A percentile compares a stretch with the other conserved stretches of the same genome.
These are phyloP conservation scores for Luehdorfia chinensis DNA, from an alignment of 1,140 invertebrate species.

Conservation along the genomic window DNA sequence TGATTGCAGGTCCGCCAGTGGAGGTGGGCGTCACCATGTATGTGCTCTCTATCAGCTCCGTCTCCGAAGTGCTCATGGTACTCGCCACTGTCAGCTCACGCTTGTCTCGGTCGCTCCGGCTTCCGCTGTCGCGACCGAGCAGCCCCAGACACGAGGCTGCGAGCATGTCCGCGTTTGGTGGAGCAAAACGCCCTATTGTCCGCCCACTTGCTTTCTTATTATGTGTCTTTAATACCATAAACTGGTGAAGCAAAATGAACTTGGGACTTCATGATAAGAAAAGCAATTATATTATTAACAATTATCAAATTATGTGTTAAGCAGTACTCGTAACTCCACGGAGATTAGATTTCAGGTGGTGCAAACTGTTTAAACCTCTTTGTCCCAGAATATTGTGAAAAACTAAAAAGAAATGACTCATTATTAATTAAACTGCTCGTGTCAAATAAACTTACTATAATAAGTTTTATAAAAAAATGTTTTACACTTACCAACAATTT, in stretches of 20 bases:
- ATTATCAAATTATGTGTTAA: conserved; percentile 61
- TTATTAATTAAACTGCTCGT: no score
- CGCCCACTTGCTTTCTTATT: conserved; percentile 72
- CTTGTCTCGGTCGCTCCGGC: conserved; percentile 59
- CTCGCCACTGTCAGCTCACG: conserved; percentile 69
- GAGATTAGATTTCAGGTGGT: no score
- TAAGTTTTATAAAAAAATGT: no score
- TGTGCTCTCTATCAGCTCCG: conserved; percentile 98
- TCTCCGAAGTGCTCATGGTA: conserved; percentile 99
- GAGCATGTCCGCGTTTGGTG: no score
- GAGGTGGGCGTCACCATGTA: conserved; percentile 98
- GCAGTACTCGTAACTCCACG: conserved; percentile 75
- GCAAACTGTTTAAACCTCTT: no score
- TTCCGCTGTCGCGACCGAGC: conserved; percentile 59
- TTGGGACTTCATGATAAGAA: conserved; percentile 64
- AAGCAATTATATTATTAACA: conserved; percentile 57
- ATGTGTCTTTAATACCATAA: conserved; percentile 36
- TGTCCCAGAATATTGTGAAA: no score
- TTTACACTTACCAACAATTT: no score
- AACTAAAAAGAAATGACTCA: no score
- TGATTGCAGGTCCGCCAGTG: conserved; percentile 94
- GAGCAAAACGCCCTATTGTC: conserved; percentile 46
- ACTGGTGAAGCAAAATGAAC: conserved; percentile 25
- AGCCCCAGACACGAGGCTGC: conserved; percentile 64
- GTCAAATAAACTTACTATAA: no score